Evolutionary conservation across 2,113 vertebrate species (phyloP).

Genomic region (Menura novaehollandiae): DNA sequence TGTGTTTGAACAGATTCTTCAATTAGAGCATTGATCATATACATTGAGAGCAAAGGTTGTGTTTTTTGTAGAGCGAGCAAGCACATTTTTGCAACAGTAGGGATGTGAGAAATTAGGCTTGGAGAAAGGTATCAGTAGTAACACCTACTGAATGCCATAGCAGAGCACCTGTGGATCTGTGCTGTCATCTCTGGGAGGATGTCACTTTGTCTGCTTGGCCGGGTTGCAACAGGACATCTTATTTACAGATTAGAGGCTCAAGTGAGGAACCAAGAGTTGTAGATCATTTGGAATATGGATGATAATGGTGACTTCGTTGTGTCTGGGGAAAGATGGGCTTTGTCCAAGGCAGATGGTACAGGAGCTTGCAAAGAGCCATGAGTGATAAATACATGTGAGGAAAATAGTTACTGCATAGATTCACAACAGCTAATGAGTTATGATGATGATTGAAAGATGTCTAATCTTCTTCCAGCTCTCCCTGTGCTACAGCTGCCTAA

Average conservation of each 20-base stretch:
- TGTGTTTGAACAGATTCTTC: neutral
- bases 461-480: neutral
- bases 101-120: neutral
- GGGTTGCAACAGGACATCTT: neutral
- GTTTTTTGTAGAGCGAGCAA: neutral
- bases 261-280: neutral
- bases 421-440: neutral
- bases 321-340: neutral
- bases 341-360: neutral
- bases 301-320: neutral
- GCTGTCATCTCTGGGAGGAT: neutral
- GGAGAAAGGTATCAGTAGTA: neutral
- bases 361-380: neutral
- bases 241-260: neutral
- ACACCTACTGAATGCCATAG: neutral
- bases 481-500: neutral
- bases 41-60: neutral
- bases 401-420: neutral
- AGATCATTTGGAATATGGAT: neutral
- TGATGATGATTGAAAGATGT: neutral
- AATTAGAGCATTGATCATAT: neutral
- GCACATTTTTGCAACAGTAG: neutral
- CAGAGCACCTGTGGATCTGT: neutral
- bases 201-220: neutral
- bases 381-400: neutral